Conservation (phyloP, 92 coral and sea anemone species). For the Umimayanthus kanabou region DNA sequence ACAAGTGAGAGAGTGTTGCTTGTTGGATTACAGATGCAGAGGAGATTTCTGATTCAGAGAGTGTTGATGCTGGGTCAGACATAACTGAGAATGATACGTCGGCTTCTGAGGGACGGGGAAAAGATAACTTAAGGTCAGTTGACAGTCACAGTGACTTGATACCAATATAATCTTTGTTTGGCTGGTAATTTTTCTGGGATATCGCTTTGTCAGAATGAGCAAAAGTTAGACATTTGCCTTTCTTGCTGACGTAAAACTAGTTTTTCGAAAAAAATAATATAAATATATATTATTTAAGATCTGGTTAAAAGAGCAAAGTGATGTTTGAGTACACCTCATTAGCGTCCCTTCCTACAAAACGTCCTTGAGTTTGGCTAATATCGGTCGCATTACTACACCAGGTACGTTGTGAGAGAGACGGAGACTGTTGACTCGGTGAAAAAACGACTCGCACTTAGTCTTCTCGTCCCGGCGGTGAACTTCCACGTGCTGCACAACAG, state of each 20-base stretch:
- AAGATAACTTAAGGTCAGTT: slow-evolving; percentile 67
- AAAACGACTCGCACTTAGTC: slow-evolving; percentile 74
- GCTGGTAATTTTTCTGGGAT: not conserved
- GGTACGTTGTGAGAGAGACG: slow-evolving; percentile 71
- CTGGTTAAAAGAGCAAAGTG: no score
- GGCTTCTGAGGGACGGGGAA: slow-evolving; percentile 42
- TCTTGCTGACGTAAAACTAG: not conserved
- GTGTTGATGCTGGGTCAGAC: slow-evolving; percentile 56
- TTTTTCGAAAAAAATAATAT: not conserved
- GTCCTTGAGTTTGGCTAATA: no score
- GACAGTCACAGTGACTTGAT: not conserved
- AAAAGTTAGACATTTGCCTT: not conserved
- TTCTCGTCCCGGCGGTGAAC: slow-evolving; percentile 88
- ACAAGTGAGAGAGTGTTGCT: not conserved
- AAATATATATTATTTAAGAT: no score
- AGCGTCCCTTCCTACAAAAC: no score
- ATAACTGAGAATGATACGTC: slow-evolving; percentile 54
- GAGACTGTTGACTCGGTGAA: slow-evolving; percentile 87
- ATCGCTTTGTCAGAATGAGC: not conserved
- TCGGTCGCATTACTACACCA: not conserved
- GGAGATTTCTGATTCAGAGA: slow-evolving; percentile 75
- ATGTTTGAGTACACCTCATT: no score
- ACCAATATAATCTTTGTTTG: no score
- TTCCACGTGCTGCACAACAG: slow-evolving; percentile 83
- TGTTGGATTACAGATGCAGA: slow-evolving; percentile 61